phyloP scores from a whole-genome alignment of 2,113 vertebrate genomes.

The Ictalurus punctatus region DNA sequence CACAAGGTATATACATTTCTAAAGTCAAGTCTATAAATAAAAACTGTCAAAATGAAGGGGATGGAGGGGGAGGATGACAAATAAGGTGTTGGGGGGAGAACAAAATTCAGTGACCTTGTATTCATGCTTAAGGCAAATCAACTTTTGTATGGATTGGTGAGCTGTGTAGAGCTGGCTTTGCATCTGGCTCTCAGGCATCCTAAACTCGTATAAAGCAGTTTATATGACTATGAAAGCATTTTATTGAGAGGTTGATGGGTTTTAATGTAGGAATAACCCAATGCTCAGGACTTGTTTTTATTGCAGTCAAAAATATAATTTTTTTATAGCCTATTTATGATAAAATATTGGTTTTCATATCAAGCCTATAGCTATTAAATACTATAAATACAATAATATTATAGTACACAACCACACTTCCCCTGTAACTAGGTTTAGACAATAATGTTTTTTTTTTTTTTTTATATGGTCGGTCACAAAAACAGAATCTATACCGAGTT shows the following conservation, averaged over 20 bases:
- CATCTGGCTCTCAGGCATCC: not conserved
- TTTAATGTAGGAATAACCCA: not conserved
- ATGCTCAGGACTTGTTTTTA: not conserved
- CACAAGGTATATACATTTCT: not conserved
- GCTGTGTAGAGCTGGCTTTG: not conserved
- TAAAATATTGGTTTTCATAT: not conserved
- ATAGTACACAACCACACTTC: not conserved
- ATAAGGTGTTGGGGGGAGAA: not conserved
- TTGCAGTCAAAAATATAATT: not conserved
- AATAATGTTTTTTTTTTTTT: not conserved
- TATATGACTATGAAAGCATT: not conserved
- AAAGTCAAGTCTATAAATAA: not conserved
- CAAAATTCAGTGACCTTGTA: not conserved
- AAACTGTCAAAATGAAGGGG: not conserved
- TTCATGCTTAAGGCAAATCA: not conserved
- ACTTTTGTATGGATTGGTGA: not conserved
- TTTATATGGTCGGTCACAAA: conserved; percentile 51
- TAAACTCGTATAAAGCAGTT: not conserved
- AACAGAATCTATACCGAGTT: conserved; percentile 57
- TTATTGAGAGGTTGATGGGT: not conserved
- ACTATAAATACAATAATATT: not conserved
- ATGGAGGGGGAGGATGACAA: not conserved
- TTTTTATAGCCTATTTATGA: not conserved
- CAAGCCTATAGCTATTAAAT: not conserved
- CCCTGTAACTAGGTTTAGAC: not conserved